Conservation (phyloP, 2,113 vertebrate genomes). For the Ardeotis arabs region DNA sequence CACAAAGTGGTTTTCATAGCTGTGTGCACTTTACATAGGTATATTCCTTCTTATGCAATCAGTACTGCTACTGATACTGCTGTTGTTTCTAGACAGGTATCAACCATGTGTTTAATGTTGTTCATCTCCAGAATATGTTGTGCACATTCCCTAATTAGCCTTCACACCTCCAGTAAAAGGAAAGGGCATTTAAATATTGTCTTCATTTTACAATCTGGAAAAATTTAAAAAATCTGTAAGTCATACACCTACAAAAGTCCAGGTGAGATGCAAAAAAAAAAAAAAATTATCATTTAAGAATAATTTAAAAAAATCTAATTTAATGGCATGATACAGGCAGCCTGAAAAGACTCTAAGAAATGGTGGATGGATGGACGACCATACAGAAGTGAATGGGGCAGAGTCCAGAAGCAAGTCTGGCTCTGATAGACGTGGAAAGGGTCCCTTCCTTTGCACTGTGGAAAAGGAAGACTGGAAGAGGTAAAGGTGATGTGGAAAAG, state of each 20-base stretch:
- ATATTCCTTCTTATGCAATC: background rate
- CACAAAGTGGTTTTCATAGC: background rate
- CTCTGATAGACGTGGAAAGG: background rate
- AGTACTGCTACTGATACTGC: background rate
- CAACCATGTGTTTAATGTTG: background rate
- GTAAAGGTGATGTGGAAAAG: background rate
- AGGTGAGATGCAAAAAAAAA: background rate
- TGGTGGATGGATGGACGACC: background rate
- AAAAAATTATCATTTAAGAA: background rate
- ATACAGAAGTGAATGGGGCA: background rate
- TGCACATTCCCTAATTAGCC: background rate
- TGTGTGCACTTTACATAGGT: background rate
- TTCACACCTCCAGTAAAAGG: background rate
- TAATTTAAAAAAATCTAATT: background rate
- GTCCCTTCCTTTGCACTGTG: background rate
- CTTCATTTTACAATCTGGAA: background rate
- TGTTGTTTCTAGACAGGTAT: background rate
- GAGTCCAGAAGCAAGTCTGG: background rate
- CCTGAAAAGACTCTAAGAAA: background rate
- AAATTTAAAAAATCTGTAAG: background rate
- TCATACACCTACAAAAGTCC: background rate
- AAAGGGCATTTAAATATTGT: background rate
- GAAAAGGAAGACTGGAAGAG: background rate
- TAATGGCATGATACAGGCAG: background rate
- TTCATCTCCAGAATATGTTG: background rate